Evolutionary conservation across 2,113 vertebrate genomes (phyloP).

Genomic region (Heloderma charlesbogerti): DNA sequence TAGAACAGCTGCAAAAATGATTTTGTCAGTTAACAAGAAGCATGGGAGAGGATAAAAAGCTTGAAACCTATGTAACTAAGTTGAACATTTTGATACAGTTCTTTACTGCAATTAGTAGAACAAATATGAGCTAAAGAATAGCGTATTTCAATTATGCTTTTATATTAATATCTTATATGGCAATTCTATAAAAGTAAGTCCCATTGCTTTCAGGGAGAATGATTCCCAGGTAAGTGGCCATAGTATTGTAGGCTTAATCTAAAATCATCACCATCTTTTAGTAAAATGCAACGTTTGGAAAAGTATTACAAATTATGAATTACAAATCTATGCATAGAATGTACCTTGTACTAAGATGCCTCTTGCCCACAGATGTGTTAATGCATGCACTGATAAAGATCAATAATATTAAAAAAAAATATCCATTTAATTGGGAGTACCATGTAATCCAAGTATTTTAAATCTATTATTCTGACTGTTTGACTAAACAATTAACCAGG

Average conservation of each 20-base stretch:
- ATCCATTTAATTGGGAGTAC: not conserved
- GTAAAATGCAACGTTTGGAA: no score
- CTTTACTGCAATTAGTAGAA: not conserved
- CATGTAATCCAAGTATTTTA: not conserved
- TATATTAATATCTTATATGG: not conserved
- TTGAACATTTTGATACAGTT: not conserved
- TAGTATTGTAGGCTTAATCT: not conserved
- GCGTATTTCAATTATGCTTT: not conserved
- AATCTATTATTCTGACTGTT: not conserved
- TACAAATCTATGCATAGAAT: not conserved
- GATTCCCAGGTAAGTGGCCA: not conserved
- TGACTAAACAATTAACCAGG: not conserved
- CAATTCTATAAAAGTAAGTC: not conserved
- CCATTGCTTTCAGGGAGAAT: not conserved
- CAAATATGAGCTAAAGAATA: not conserved
- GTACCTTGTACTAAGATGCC: not conserved
- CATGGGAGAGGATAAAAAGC: not conserved
- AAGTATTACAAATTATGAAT: no score
- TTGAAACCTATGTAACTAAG: not conserved
- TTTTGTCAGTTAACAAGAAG: not conserved
- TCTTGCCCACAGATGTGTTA: not conserved
- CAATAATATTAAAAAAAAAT: not conserved
- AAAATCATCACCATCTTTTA: not conserved
- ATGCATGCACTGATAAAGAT: not conserved
- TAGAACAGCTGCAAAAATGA: constrained; percentile 89